Percentiles rank a stretch among this genome's conserved stretches.
phyloP scores from a whole-genome alignment of 1,140 invertebrate genomes.

The Augochlora pura region DNA sequence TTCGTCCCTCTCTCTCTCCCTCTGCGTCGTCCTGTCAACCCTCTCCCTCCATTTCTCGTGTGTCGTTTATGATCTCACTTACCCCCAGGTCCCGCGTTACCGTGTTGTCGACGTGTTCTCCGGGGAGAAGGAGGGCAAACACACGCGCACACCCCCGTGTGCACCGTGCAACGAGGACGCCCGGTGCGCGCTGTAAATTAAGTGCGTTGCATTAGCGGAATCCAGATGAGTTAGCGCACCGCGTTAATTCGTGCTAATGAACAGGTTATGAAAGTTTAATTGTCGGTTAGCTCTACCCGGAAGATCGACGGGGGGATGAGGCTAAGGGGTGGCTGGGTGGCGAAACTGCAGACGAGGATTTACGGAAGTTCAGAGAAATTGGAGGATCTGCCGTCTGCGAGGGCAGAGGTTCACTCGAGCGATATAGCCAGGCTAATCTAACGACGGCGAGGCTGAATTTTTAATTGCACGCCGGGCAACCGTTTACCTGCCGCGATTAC shows the following conservation, averaged over 20 bases:
- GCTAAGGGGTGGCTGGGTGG: background rate
- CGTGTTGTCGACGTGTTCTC: conserved; percentile 52
- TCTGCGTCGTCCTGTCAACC: conserved; percentile 2
- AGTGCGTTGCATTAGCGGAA: conserved; percentile 65
- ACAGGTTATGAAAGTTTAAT: conserved; percentile 70
- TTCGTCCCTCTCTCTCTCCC: conserved; percentile 14
- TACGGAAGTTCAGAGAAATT: conserved; percentile 29
- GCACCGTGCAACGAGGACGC: conserved; percentile 5
- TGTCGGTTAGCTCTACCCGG: conserved; percentile 56
- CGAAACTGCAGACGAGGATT: conserved; percentile 2
- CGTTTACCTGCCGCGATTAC: background rate
- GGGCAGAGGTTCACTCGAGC: background rate
- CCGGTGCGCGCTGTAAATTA: conserved; percentile 61
- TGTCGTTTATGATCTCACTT: conserved; percentile 51
- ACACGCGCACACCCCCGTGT: conserved; percentile 30
- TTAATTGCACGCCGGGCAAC: conserved; percentile 15
- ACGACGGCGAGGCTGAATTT: conserved; percentile 27
- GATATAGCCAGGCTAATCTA: conserved; percentile 3
- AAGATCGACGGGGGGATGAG: conserved; percentile 1
- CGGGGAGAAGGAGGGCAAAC: conserved; percentile 56
- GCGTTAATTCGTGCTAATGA: conserved; percentile 68
- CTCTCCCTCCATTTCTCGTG: conserved; percentile 26
- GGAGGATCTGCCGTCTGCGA: conserved; percentile 27
- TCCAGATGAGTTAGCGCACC: conserved; percentile 61
- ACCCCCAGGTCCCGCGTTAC: background rate